Evolutionary conservation across 64 coral and sea anemone species (phyloP).

Genomic region (Montipora efflorescens): DNA sequence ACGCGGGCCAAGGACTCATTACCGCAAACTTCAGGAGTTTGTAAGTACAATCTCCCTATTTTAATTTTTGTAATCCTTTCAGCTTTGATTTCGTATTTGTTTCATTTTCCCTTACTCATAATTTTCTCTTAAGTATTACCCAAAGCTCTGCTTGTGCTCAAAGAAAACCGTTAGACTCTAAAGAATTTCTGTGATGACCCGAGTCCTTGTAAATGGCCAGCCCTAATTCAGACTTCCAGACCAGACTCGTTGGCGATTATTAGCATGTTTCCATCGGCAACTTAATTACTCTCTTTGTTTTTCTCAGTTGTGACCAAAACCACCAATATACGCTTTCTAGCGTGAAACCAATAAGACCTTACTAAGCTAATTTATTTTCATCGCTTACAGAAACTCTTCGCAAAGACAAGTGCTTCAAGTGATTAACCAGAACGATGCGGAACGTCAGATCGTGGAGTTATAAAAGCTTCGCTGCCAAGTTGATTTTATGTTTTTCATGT

Average conservation of each 20-base stretch:
- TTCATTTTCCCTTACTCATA: no score
- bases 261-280: neutral
- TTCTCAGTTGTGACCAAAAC: neutral
- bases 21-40: no score
- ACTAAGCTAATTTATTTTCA: neutral
- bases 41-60: no score
- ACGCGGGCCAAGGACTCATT: no score
- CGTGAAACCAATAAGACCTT: neutral
- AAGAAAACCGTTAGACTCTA: no score
- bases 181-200: no score
- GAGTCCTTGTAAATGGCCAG: no score
- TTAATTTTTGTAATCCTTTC: no score
- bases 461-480: neutral
- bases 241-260: neutral
- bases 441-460: neutral
- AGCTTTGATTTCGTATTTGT: no score
- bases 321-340: neutral
- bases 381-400: neutral
- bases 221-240: no score
- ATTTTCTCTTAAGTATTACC: no score
- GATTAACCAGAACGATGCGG: neutral
- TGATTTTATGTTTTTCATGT: neutral
- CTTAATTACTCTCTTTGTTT: neutral
- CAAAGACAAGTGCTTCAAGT: neutral
- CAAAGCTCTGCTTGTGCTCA: no score